These are phyloP conservation scores for Chondrilla cf. caribensis DNA, from an alignment of 37 sponge, comb jelly and placozoan species.

Conservation along the genomic window DNA sequence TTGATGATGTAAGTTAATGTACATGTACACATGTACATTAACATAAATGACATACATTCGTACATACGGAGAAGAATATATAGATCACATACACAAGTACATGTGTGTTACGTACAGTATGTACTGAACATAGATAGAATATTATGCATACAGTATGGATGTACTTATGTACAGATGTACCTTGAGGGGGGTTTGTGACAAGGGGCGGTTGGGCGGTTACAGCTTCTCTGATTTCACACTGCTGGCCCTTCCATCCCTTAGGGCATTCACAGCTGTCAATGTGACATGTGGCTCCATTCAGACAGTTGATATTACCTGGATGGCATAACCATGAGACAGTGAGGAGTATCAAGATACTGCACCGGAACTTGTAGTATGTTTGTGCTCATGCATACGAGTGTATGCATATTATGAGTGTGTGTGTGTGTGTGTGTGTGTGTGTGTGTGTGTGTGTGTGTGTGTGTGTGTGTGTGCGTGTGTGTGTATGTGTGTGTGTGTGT, in stretches of 20 bases:
- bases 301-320: neutral
- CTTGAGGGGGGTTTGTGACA: too few relatives aligned
- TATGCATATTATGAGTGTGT: neutral
- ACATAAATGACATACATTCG: too few relatives aligned
- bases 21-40: too few relatives aligned
- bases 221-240: neutral
- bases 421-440: neutral
- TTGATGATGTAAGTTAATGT: too few relatives aligned
- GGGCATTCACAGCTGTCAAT: neutral
- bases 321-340: too few relatives aligned
- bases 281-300: neutral
- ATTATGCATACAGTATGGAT: too few relatives aligned
- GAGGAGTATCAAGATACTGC: too few relatives aligned
- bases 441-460: neutral
- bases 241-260: slow-evolving; percentile 4
- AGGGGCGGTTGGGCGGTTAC: neutral
- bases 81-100: too few relatives aligned
- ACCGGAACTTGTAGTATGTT: neutral
- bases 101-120: too few relatives aligned
- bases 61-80: too few relatives aligned
- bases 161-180: too few relatives aligned
- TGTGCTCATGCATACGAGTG: neutral
- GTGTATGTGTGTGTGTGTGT: neutral
- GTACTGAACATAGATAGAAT: too few relatives aligned
- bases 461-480: neutral